phyloP scores from a whole-genome alignment of 2,113 vertebrate species.

The Montifringilla adamsi region DNA sequence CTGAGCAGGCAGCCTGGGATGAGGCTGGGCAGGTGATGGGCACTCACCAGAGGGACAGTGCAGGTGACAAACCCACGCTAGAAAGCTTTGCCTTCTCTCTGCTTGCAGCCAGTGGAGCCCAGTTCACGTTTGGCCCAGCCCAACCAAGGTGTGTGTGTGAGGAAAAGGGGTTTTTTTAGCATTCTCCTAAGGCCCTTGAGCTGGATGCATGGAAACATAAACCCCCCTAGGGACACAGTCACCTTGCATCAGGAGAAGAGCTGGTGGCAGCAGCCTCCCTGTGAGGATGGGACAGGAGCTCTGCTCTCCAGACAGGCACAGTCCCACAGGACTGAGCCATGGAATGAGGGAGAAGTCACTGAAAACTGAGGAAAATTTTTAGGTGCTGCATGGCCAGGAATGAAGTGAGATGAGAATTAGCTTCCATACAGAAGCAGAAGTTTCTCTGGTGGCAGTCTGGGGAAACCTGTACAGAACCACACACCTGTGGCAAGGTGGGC shows the following conservation, averaged over 20 bases:
- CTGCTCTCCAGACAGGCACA: neutral
- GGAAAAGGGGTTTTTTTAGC: neutral
- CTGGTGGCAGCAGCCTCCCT: neutral
- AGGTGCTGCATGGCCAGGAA: fast-evolving
- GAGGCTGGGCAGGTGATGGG: neutral
- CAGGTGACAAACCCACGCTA: neutral
- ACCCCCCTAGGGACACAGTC: neutral
- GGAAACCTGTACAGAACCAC: fast-evolving
- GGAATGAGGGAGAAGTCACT: neutral
- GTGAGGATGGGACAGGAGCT: neutral
- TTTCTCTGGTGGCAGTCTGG: neutral
- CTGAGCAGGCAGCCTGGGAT: neutral
- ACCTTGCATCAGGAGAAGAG: neutral
- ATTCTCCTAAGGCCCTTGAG: neutral
- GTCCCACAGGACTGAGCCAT: neutral
- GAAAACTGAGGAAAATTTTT: neutral
- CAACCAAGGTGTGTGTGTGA: neutral
- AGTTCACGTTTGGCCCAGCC: fast-evolving
- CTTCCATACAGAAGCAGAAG: neutral
- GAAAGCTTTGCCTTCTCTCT: neutral
- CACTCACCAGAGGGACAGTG: neutral
- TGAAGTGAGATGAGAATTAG: neutral
- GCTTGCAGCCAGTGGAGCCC: neutral
- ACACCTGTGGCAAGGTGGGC: neutral
- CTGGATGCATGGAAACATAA: neutral